Evolutionary conservation across 2,888 invertebrate species (phyloP).

Genomic region (Tinea semifulvella): DNA sequence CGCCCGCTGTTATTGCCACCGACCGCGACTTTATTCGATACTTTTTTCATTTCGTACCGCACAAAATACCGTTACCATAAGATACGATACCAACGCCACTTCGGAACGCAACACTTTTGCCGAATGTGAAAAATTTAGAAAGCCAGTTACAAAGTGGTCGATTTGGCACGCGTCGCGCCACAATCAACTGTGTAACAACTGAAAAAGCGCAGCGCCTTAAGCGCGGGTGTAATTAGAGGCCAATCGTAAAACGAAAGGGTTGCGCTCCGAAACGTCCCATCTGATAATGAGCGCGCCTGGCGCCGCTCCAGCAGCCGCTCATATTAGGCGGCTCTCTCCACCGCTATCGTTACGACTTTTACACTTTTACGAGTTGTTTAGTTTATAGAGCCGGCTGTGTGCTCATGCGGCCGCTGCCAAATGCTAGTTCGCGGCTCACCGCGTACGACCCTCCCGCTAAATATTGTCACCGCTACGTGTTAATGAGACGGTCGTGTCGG

Average conservation of each 20-base stretch:
- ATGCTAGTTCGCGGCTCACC: conserved; percentile 65
- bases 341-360: conserved; percentile 63
- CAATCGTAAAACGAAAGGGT: conserved; percentile 66
- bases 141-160: conserved; percentile 40
- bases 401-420: conserved; percentile 51
- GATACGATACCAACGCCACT: conserved; percentile 31
- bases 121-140: neutral
- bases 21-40: conserved; percentile 46
- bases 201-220: conserved; percentile 59
- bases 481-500: conserved; percentile 55
- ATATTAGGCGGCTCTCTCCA: conserved; percentile 54
- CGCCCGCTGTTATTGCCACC: conserved; percentile 54
- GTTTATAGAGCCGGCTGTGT: conserved; percentile 53
- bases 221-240: conserved; percentile 61
- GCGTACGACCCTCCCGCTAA: conserved; percentile 41
- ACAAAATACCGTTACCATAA: neutral
- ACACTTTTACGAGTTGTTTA: conserved; percentile 67
- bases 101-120: neutral
- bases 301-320: conserved; percentile 57
- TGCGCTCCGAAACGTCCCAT: conserved; percentile 55
- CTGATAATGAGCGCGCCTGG: conserved; percentile 64
- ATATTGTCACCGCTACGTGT: conserved; percentile 49
- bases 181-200: conserved; percentile 32
- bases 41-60: conserved; percentile 53
- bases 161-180: conserved; percentile 48